These are phyloP conservation scores for Heliocidaris tuberculata DNA, from an alignment of 35 echinoderm and acorn worm species.

Conservation along the genomic window DNA sequence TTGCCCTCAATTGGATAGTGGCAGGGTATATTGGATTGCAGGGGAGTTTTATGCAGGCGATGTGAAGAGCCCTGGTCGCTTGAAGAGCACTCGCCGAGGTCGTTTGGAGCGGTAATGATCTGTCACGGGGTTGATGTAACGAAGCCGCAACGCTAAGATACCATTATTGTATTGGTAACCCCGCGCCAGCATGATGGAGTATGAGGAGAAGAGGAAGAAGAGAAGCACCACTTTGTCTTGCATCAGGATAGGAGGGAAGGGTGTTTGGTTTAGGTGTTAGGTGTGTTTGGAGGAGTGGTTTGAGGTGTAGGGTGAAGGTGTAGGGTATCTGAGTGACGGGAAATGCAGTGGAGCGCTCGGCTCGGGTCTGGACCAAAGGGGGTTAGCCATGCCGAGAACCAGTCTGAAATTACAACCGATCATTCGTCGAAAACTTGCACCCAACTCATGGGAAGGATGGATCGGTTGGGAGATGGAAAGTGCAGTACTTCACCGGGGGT, in stretches of 20 bases:
- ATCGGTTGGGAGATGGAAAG: neutral
- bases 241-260: neutral
- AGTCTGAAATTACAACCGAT: neutral
- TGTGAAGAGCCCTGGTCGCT: neutral
- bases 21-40: neutral
- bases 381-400: neutral
- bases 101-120: constrained; percentile 15
- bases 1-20: neutral
- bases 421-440: neutral
- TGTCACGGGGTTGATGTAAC: constrained; percentile 15
- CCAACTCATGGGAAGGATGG: neutral
- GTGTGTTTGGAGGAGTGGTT: neutral
- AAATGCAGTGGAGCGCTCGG: neutral
- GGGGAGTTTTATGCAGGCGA: neutral
- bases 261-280: neutral
- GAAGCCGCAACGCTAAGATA: constrained; percentile 2
- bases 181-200: neutral
- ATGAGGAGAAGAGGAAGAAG: neutral
- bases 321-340: neutral
- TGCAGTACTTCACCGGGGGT: neutral
- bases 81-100: neutral
- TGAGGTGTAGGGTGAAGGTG: neutral
- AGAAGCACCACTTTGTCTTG: neutral
- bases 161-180: constrained; percentile 12
- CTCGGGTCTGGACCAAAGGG: neutral